Conservation (phyloP, 2,797 vertebrate genomes). For the Poeciliopsis gracilis region DNA sequence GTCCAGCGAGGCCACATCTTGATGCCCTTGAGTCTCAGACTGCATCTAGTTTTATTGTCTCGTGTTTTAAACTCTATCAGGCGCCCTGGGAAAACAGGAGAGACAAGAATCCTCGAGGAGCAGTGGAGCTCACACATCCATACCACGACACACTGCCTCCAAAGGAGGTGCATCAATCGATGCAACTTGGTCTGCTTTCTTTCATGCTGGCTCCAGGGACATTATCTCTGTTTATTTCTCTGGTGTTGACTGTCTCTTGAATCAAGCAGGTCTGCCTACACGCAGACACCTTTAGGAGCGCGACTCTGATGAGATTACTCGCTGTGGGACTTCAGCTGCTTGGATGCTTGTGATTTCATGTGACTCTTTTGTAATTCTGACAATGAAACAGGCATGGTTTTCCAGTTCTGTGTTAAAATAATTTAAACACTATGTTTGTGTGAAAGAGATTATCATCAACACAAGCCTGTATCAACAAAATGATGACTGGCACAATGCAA, state of each 20-base stretch:
- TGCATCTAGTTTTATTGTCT: slow-evolving; percentile 19
- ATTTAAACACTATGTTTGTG: slow-evolving; percentile 24
- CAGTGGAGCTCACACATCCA: slow-evolving; percentile 15
- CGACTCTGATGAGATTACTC: slow-evolving; percentile 60
- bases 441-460: slow-evolving; percentile 29
- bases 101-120: slow-evolving; percentile 35
- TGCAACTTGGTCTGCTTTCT: slow-evolving; percentile 37
- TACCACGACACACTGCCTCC: slow-evolving; percentile 14
- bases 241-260: slow-evolving; percentile 46
- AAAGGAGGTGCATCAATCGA: slow-evolving; percentile 28
- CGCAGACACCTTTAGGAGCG: slow-evolving; percentile 56
- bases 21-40: slow-evolving; percentile 25
- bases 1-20: slow-evolving; percentile 17
- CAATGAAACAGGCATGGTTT: slow-evolving; percentile 43
- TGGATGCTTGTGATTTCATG: slow-evolving; percentile 38
- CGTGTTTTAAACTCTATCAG: slow-evolving; percentile 34
- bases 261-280: slow-evolving; percentile 51
- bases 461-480: slow-evolving; percentile 5
- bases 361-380: slow-evolving; percentile 26
- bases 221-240: slow-evolving; percentile 30
- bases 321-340: slow-evolving; percentile 42
- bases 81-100: slow-evolving; percentile 27
- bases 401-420: slow-evolving; percentile 10
- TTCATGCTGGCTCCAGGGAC: slow-evolving; percentile 51
- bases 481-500: slow-evolving; percentile 17